phyloP scores from a whole-genome alignment of 2,113 vertebrate genomes.

The Plectropomus leopardus region DNA sequence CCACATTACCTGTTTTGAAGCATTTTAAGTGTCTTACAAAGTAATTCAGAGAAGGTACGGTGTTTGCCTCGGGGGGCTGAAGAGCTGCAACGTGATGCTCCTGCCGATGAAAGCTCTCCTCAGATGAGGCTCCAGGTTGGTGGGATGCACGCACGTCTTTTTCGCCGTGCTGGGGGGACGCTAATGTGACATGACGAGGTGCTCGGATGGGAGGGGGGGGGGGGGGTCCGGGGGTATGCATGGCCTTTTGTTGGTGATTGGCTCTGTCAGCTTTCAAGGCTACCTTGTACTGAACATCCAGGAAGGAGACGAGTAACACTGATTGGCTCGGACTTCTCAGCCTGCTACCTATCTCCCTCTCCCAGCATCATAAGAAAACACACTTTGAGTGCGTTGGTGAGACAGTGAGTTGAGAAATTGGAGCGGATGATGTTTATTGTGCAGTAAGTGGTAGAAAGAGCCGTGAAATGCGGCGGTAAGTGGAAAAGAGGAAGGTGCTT shows the following conservation, averaged over 20 bases:
- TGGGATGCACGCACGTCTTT: slow-evolving; percentile 28
- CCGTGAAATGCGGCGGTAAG: neutral
- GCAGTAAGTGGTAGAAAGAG: neutral
- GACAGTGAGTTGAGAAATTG: neutral
- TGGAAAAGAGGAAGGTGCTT: slow-evolving; percentile 18
- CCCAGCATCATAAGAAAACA: neutral
- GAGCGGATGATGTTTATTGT: slow-evolving; percentile 23
- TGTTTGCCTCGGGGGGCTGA: slow-evolving; percentile 25
- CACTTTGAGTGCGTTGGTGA: slow-evolving; percentile 1
- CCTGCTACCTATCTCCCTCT: slow-evolving; percentile 41
- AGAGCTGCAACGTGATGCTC: slow-evolving; percentile 14
- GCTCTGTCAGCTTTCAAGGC: slow-evolving; percentile 59
- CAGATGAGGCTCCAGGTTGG: slow-evolving; percentile 41
- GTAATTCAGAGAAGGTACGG: slow-evolving; percentile 39
- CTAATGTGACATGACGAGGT: slow-evolving; percentile 63
- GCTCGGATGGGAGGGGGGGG: neutral
- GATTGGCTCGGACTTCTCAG: slow-evolving; percentile 52
- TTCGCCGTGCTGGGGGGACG: neutral
- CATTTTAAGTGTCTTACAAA: slow-evolving; percentile 29
- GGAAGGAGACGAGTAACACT: slow-evolving; percentile 37
- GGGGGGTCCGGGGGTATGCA: slow-evolving; percentile 1
- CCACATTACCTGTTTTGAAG: slow-evolving; percentile 39
- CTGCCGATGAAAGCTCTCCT: slow-evolving; percentile 32
- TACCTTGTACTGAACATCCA: slow-evolving; percentile 44
- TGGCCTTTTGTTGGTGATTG: slow-evolving; percentile 47